These are phyloP conservation scores for Boulengeromyrus knoepffleri DNA, from an alignment of 2,113 vertebrate species.

Conservation along the genomic window DNA sequence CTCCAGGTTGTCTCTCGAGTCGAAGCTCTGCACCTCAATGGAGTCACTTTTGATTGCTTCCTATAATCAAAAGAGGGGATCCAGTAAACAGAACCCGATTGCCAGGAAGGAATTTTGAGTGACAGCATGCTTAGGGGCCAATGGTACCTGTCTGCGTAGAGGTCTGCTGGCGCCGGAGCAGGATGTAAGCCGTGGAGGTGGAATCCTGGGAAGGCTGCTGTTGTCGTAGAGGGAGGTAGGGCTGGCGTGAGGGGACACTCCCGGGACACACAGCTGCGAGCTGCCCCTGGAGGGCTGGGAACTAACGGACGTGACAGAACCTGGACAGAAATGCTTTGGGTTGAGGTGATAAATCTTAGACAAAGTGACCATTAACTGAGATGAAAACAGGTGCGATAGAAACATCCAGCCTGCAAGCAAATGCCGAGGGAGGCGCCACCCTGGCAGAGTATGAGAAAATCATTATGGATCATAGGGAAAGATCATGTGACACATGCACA, in stretches of 20 bases:
- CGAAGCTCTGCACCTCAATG: slow-evolving; percentile 37
- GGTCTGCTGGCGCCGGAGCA: slow-evolving; percentile 55
- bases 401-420: background rate
- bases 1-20: slow-evolving; percentile 49
- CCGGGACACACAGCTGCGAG: slow-evolving; percentile 64
- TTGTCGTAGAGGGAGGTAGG: slow-evolving; percentile 42
- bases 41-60: slow-evolving; percentile 63
- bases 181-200: slow-evolving; percentile 36
- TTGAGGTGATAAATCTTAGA: background rate
- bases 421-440: background rate
- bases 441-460: background rate
- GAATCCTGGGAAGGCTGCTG: slow-evolving; percentile 43
- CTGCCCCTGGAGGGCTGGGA: slow-evolving; percentile 57
- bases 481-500: background rate
- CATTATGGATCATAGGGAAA: background rate
- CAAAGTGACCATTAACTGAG: background rate
- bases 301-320: slow-evolving; percentile 68
- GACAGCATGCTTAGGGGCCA: background rate
- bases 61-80: slow-evolving; percentile 48
- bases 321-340: slow-evolving; percentile 43
- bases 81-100: background rate
- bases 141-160: slow-evolving; percentile 70
- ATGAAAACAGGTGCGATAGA: background rate
- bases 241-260: slow-evolving; percentile 49
- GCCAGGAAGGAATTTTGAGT: background rate